Conservation (phyloP, 2,113 vertebrate species). For the Thinocorus orbignyianus region DNA sequence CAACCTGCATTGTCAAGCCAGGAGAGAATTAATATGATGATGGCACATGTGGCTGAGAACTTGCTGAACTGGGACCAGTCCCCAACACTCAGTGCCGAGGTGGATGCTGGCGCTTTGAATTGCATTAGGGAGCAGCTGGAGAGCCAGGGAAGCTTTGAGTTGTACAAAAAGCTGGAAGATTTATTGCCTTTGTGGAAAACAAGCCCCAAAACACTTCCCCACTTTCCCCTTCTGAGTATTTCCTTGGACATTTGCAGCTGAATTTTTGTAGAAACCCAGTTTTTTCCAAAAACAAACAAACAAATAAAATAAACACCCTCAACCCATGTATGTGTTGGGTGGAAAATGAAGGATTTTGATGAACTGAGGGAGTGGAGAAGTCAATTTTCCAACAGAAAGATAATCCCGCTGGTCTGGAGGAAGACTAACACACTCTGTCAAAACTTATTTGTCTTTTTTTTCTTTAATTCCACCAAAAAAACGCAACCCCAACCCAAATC, state of each 20-base stretch:
- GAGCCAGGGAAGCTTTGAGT: background rate
- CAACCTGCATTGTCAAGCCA: background rate
- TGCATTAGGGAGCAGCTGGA: background rate
- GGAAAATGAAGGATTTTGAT: background rate
- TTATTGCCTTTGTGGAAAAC: background rate
- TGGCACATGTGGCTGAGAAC: background rate
- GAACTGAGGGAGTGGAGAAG: background rate
- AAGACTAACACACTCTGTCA: background rate
- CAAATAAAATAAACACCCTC: background rate
- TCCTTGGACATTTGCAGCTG: background rate
- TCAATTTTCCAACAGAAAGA: background rate
- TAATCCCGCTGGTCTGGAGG: background rate
- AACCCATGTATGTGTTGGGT: background rate
- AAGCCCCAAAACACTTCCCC: background rate
- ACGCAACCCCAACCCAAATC: background rate
- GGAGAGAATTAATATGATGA: background rate
- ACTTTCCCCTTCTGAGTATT: background rate
- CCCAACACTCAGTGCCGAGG: fast-evolving
- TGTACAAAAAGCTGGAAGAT: background rate
- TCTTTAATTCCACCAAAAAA: background rate
- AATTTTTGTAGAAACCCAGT: background rate
- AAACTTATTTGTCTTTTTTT: background rate
- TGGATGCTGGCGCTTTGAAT: background rate
- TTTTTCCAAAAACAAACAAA: background rate
- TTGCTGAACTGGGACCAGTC: background rate